Conservation (phyloP, 1,140 invertebrate genomes). For the Druon quercuslanigerum region DNA sequence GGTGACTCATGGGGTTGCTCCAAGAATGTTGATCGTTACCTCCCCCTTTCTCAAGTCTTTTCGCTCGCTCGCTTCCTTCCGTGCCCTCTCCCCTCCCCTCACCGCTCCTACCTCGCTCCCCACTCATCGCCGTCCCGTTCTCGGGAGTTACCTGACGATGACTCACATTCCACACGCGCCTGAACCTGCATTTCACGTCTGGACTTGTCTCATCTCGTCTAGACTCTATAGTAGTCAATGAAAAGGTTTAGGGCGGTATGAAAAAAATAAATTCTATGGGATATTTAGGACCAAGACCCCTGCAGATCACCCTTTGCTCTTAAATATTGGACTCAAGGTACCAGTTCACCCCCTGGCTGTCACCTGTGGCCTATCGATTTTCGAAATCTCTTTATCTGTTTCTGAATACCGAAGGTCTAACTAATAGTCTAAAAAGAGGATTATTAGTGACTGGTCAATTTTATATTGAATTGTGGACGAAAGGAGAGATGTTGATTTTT, state of each 20-base stretch:
- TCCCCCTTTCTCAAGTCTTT: constrained; percentile 26
- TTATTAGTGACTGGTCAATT: neutral
- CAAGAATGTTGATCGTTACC: constrained; percentile 56
- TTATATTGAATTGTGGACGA: neutral
- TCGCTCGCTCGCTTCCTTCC: constrained; percentile 42
- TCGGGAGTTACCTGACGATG: constrained; percentile 8
- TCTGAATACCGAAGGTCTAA: neutral
- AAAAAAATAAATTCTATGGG: neutral
- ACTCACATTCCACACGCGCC: constrained; percentile 26
- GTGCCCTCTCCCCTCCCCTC: neutral
- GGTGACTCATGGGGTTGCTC: constrained; percentile 62
- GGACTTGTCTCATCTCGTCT: neutral
- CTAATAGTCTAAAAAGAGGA: neutral
- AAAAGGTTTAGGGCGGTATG: neutral
- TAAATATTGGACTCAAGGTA: neutral
- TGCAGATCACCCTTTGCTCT: neutral
- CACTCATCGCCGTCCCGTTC: neutral
- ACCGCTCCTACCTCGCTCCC: neutral
- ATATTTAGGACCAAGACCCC: constrained; percentile 15
- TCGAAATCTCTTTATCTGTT: neutral
- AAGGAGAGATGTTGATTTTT: too few relatives aligned
- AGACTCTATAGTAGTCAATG: neutral
- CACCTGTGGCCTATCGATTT: neutral
- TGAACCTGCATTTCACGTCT: constrained; percentile 21
- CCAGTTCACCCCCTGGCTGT: too few relatives aligned